A percentile compares a stretch with the other conserved stretches of the same genome.
Evolutionary conservation across 2,113 vertebrate species (phyloP).

Genomic region (Chaenocephalus aceratus): DNA sequence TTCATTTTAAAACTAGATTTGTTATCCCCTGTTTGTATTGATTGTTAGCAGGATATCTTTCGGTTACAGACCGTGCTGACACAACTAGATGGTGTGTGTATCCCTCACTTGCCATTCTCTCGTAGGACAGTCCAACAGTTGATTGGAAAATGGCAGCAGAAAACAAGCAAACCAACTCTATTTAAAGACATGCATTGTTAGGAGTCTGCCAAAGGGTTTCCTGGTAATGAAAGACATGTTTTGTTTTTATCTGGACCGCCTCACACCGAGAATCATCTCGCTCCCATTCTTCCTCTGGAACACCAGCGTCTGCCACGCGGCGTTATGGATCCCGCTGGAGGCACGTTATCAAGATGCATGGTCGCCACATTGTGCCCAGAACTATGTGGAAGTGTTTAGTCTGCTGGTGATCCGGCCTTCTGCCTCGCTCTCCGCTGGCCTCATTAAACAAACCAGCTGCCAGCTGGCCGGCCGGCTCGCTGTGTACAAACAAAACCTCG

Average conservation of each 20-base stretch:
- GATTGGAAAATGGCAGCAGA: background rate
- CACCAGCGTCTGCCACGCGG: background rate
- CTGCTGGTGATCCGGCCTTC: slow-evolving; percentile 65
- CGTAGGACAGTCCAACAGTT: background rate
- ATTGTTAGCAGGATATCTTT: background rate
- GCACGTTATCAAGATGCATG: slow-evolving; percentile 27
- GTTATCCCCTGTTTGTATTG: background rate
- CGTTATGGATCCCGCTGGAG: slow-evolving; percentile 6
- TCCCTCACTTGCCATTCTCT: too few relatives aligned
- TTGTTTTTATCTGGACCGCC: background rate
- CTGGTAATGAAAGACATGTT: background rate
- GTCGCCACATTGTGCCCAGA: slow-evolving; percentile 41
- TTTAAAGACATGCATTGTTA: background rate
- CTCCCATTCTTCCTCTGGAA: background rate
- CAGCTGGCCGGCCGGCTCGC: slow-evolving; percentile 60
- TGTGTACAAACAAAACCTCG: slow-evolving; percentile 63
- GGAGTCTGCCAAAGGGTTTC: background rate
- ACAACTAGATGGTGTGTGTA: background rate
- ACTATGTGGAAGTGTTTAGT: slow-evolving; percentile 69
- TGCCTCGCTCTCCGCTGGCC: slow-evolving; percentile 45
- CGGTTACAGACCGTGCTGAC: background rate
- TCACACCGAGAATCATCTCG: background rate
- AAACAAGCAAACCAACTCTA: background rate
- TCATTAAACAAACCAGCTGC: slow-evolving; percentile 68
- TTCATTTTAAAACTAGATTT: too few relatives aligned